Conservation (phyloP, 2,113 vertebrate genomes). For the Galemys pyrenaicus region DNA sequence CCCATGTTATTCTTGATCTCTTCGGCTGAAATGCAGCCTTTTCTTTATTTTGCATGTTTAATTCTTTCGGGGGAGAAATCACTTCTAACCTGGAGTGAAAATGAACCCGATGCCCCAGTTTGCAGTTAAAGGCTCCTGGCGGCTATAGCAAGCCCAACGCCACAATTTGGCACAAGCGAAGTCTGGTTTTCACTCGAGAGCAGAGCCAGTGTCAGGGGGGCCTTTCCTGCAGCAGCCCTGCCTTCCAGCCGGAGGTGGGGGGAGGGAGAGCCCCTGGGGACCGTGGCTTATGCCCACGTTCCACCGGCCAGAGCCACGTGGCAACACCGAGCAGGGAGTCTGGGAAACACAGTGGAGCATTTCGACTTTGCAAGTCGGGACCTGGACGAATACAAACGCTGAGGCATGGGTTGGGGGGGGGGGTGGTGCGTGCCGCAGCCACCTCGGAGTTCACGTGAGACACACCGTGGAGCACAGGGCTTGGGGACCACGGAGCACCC, state of each 20-base stretch:
- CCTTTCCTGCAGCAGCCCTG: neutral
- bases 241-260: no score
- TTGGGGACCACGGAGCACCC: accelerated
- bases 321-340: neutral
- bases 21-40: neutral
- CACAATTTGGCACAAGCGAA: neutral
- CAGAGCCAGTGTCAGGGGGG: neutral
- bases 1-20: neutral
- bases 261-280: no score
- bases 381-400: no score
- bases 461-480: no score
- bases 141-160: neutral
- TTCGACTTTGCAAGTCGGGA: neutral
- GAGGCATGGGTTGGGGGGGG: no score
- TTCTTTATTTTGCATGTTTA: neutral
- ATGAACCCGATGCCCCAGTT: neutral
- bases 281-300: no score
- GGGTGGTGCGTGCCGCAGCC: no score
- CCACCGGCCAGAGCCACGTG: neutral
- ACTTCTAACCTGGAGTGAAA: neutral
- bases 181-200: neutral
- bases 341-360: neutral
- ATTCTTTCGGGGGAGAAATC: neutral
- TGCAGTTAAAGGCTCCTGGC: neutral
- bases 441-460: no score